A percentile compares a stretch with the other conserved stretches of the same genome.
Evolutionary conservation across 2,888 invertebrate genomes (phyloP).

Genomic region (Dorcus parallelipipedus): DNA sequence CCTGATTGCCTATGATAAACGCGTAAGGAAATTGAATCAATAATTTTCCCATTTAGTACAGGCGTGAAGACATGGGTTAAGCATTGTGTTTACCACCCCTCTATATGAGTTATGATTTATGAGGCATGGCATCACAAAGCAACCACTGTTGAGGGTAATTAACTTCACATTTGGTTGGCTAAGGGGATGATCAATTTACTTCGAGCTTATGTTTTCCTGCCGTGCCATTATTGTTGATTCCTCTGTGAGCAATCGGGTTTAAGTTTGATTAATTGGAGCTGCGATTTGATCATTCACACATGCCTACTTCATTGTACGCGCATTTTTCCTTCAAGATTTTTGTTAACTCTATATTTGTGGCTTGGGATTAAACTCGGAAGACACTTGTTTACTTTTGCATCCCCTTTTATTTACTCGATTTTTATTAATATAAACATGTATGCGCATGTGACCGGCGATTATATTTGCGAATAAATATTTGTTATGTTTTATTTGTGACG

Average conservation of each 20-base stretch:
- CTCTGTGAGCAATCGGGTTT: too few relatives aligned
- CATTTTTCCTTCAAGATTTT: too few relatives aligned
- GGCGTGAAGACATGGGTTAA: constrained; percentile 31
- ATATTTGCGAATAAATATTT: constrained; percentile 39
- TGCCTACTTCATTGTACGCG: too few relatives aligned
- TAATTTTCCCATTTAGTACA: constrained; percentile 10
- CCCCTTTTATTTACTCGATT: neutral
- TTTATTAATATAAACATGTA: constrained; percentile 14
- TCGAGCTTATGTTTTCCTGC: constrained; percentile 6
- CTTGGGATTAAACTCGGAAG: too few relatives aligned
- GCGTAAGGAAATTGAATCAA: constrained; percentile 6
- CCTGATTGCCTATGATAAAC: neutral
- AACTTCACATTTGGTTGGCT: constrained; percentile 38
- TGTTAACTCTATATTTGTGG: too few relatives aligned
- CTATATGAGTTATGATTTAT: constrained; percentile 49
- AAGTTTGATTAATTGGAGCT: too few relatives aligned
- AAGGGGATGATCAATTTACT: constrained; percentile 16
- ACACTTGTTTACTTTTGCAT: too few relatives aligned
- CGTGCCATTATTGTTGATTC: neutral
- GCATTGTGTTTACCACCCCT: constrained; percentile 27
- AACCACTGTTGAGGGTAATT: constrained; percentile 49
- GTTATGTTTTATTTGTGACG: constrained; percentile 37
- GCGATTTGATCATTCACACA: too few relatives aligned
- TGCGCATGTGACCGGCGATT: constrained; percentile 25
- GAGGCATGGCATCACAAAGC: constrained; percentile 43